A percentile compares a stretch with the other conserved stretches of the same genome.
Evolutionary conservation across 2,888 invertebrate genomes (phyloP).

Genomic region (Syrista parreyssii): DNA sequence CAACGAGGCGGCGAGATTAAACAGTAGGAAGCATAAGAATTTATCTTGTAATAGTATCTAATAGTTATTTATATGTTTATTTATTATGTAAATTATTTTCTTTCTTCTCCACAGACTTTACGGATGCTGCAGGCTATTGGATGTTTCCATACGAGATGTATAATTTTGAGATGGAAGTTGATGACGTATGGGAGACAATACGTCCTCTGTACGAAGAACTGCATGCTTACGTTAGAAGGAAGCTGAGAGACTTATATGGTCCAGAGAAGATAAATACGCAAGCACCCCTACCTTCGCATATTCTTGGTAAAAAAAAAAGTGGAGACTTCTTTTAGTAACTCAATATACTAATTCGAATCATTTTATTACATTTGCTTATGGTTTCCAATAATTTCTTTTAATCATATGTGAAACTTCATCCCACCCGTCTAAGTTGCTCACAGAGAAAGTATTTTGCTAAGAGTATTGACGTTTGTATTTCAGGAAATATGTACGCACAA

Average conservation of each 20-base stretch:
- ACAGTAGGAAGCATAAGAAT: conserved; percentile 74
- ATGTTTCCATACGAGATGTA: conserved; percentile 85
- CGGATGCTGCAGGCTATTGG: conserved; percentile 90
- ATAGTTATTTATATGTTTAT: background rate
- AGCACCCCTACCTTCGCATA: conserved; percentile 86
- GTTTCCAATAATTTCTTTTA: background rate
- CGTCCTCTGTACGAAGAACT: conserved; percentile 88
- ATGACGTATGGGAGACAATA: conserved; percentile 85
- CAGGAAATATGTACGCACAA: conserved; percentile 91
- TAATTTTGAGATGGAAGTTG: conserved; percentile 81
- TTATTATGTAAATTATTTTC: background rate
- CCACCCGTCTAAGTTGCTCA: background rate
- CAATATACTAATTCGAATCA: no score
- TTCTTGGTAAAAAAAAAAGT: conserved; percentile 70
- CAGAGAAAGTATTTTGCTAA: background rate
- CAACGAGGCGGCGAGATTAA: conserved; percentile 82
- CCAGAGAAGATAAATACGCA: conserved; percentile 83
- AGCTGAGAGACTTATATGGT: conserved; percentile 85
- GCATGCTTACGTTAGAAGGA: conserved; percentile 89
- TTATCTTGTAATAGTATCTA: no score
- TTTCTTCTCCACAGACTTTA: conserved; percentile 76
- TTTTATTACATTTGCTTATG: no score
- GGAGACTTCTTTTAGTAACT: background rate
- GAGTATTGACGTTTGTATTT: conserved; percentile 7
- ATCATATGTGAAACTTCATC: background rate